Conservation (phyloP, 2,797 vertebrate species). For the Dendrocincla fuliginosa region DNA sequence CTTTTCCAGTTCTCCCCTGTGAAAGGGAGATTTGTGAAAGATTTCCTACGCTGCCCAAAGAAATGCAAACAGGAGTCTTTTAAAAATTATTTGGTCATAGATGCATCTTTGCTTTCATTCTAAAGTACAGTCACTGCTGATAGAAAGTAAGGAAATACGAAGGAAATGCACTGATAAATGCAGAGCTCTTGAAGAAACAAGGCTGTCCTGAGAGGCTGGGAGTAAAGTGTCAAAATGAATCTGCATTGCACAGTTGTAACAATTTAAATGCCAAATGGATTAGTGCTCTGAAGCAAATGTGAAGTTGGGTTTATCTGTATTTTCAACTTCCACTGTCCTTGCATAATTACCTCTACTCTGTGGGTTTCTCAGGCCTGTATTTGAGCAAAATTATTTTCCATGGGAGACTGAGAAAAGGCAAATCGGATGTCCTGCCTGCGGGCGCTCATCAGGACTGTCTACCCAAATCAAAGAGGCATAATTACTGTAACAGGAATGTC, state of each 20-base stretch:
- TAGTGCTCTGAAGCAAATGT: not conserved
- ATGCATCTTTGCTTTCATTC: not conserved
- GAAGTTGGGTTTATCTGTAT: not conserved
- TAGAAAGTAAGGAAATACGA: not conserved
- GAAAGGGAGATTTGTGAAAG: not conserved
- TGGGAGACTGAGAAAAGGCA: not conserved
- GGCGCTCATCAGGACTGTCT: not conserved
- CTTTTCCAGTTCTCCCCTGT: not conserved
- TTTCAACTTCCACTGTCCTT: not conserved
- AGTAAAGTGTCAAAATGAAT: not conserved
- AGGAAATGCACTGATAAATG: not conserved
- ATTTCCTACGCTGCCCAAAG: not conserved
- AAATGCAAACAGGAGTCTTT: not conserved
- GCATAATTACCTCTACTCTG: not conserved
- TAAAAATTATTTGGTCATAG: not conserved
- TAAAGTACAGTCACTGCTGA: not conserved
- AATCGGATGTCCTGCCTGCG: not conserved
- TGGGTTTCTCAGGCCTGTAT: not conserved
- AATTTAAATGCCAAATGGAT: not conserved
- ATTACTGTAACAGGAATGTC: not conserved
- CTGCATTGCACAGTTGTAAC: not conserved
- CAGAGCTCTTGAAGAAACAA: not conserved
- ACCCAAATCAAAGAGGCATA: not conserved
- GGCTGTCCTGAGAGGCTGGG: not conserved
- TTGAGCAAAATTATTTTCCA: not conserved